Evolutionary conservation across 2,888 invertebrate species (phyloP), one percentile per base, ranked within the genome.

Genomic region (Acanthopleura granulata): DNA sequence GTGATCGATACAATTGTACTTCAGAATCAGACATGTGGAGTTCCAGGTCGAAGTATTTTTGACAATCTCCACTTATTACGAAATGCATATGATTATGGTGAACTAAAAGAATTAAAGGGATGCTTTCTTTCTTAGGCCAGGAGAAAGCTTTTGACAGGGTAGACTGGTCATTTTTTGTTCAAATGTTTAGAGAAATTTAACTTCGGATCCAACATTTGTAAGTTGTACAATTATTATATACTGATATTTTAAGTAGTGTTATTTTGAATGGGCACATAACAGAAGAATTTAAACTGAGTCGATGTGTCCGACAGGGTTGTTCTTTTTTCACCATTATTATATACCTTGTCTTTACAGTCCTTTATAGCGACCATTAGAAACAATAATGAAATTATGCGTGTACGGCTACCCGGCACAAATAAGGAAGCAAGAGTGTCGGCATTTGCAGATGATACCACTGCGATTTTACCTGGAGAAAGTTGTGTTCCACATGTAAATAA

Each of bases 121-220:
- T 73, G 73, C 50, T 80, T 82, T 72, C 78, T 82, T 51, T 62
- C 61, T 76, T 82, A 50, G 83, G 83, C 69, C 84, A 83, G 74
- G 80, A 79, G 71, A 84, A 83, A 69, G 82, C 81, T 0, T 83
- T 83, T 50, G 81, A 83, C 72, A 73, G 82, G 61, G 82, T 82
- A 16, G 76, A 76, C 27, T 78, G 79, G 73, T 70, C 73, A 16
- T 82, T 75, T n/a, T 75, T n/a, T 83, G 25, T 79, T 77, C 76
- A 74, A 79, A 69, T 72, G 74, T 16, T 72, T 84, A 51, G 3
- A 73, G 9, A 61, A 76, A 14, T 82, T 79, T 76, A 79, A 80
- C 25, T 81, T 84, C 78, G 73, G 77, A 29, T 30, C 76, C n/a
- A 57, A 74, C 62, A 78, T 83, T 49, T 75, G 80, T 40, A 66